Conservation (phyloP, 2,113 vertebrate genomes). For the Alethe diademata region DNA sequence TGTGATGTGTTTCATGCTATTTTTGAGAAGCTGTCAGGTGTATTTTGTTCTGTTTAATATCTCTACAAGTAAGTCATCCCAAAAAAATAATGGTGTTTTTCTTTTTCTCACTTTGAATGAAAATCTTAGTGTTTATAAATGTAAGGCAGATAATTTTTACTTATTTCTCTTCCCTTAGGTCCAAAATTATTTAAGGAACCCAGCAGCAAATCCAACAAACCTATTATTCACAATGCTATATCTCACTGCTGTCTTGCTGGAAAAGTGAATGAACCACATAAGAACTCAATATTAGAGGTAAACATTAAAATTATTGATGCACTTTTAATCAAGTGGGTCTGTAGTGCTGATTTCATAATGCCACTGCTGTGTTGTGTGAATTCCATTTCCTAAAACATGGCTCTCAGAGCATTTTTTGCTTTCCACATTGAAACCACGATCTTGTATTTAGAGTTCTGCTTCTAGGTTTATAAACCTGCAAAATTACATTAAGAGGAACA, state of each 20-base stretch:
- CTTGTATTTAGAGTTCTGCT: neutral
- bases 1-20: neutral
- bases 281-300: conserved; percentile 90
- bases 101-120: neutral
- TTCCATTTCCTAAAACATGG: neutral
- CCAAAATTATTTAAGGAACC: conserved; percentile 95
- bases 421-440: accelerated
- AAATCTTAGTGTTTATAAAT: neutral
- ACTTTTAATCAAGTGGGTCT: neutral
- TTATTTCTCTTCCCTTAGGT: conserved; percentile 67
- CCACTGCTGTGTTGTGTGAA: neutral
- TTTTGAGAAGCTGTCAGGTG: neutral
- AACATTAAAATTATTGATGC: neutral
- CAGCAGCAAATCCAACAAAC: conserved; percentile 95
- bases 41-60: neutral
- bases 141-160: neutral
- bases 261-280: conserved; percentile 91
- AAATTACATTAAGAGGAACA: neutral
- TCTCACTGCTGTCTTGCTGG: conserved; percentile 95
- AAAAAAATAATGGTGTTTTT: neutral
- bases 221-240: conserved; percentile 93
- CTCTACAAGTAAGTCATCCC: neutral
- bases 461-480: neutral
- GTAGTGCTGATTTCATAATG: neutral
- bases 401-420: neutral